These are phyloP conservation scores for Nephrotoma flavescens DNA, from an alignment of 2,888 invertebrate genomes.

Conservation along the genomic window DNA sequence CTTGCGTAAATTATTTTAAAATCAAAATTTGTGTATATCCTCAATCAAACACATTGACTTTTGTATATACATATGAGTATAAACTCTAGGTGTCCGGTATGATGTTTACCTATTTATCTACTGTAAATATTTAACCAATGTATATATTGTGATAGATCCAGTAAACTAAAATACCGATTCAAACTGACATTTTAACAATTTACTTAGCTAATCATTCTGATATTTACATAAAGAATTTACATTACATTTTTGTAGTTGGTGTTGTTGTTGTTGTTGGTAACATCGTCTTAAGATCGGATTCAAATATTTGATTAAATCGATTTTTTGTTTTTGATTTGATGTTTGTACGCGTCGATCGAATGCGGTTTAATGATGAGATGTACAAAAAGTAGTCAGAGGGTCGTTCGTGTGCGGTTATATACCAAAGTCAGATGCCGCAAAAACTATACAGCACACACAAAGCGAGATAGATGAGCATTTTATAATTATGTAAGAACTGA, in stretches of 20 bases:
- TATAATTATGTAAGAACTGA: neutral
- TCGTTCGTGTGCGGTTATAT: neutral
- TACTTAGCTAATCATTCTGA: neutral
- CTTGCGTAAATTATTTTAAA: neutral
- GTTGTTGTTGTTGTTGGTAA: neutral
- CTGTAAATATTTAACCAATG: neutral
- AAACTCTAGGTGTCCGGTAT: neutral
- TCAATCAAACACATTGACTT: neutral
- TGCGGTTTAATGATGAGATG: neutral
- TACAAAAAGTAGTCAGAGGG: neutral
- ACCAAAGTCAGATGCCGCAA: neutral
- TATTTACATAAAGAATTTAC: neutral
- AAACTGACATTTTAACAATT: neutral
- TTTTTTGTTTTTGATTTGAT: neutral
- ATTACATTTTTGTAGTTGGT: neutral
- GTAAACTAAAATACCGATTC: neutral
- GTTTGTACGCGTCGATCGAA: neutral
- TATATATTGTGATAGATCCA: neutral
- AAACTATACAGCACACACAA: neutral
- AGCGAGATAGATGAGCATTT: neutral
- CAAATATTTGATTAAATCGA: neutral
- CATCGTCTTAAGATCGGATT: neutral
- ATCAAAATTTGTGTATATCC: neutral
- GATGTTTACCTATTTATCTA: neutral
- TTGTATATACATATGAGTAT: neutral